A percentile compares a stretch with the other conserved stretches of the same genome.
phyloP scores from a whole-genome alignment of 1,140 invertebrate genomes.

The Leptinotarsa defecta region DNA sequence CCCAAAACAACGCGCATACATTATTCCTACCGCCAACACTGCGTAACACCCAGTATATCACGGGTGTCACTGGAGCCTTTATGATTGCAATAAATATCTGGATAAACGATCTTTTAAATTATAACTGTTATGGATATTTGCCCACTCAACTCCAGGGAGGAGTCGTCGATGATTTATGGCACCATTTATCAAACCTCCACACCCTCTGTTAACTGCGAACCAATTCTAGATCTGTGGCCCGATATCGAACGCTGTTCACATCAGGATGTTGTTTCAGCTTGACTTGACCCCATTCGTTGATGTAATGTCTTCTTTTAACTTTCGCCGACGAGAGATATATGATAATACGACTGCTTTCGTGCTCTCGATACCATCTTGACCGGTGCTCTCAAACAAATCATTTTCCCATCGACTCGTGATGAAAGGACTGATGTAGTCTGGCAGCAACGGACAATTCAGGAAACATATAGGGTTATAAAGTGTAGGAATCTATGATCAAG shows the following conservation, averaged over 20 bases:
- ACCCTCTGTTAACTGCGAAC: constrained; percentile 58
- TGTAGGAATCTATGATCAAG: too few relatives aligned
- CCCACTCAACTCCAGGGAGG: constrained; percentile 56
- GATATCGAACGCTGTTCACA: constrained; percentile 47
- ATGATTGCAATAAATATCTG: constrained; percentile 56
- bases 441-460: background rate
- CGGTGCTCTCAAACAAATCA: constrained; percentile 29
- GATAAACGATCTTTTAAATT: constrained; percentile 58
- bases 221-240: constrained; percentile 56
- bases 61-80: constrained; percentile 42
- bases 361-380: constrained; percentile 21
- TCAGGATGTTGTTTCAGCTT: constrained; percentile 54
- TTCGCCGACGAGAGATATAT: constrained; percentile 42
- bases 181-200: constrained; percentile 58
- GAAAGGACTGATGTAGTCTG: constrained; percentile 12
- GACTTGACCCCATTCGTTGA: constrained; percentile 55
- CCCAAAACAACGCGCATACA: too few relatives aligned
- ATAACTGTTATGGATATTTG: constrained; percentile 58
- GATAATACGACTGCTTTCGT: constrained; percentile 21
- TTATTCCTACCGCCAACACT: too few relatives aligned
- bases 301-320: constrained; percentile 55
- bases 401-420: constrained; percentile 18
- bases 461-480: too few relatives aligned
- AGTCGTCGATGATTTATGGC: constrained; percentile 55
- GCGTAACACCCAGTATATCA: constrained; percentile 41